These are phyloP conservation scores for Gymnodraco acuticeps DNA, from an alignment of 2,797 vertebrate genomes.

Conservation along the genomic window DNA sequence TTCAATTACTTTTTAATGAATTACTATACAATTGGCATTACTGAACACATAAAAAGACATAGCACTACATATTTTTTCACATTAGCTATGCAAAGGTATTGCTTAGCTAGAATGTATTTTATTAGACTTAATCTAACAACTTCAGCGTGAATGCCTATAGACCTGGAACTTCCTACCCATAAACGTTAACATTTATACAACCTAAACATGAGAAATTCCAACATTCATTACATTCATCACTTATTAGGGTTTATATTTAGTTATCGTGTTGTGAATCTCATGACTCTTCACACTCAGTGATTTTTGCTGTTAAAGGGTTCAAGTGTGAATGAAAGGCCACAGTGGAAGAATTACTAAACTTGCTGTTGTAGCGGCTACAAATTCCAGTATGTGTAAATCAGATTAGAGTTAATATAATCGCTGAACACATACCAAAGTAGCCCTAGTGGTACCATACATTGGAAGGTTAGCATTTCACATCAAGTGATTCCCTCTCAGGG, in stretches of 20 bases:
- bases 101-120: too few species aligned
- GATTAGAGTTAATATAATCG: conserved; percentile 34
- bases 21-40: too few species aligned
- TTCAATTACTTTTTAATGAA: too few species aligned
- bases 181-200: too few species aligned
- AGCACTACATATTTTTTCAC: too few species aligned
- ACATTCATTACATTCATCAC: not conserved
- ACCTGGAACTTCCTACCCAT: too few species aligned
- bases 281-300: not conserved
- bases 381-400: conserved; percentile 30
- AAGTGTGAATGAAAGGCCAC: not conserved
- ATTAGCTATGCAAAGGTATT: too few species aligned
- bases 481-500: not conserved
- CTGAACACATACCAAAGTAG: conserved; percentile 9
- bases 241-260: not conserved
- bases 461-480: not conserved
- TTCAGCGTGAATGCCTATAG: too few species aligned
- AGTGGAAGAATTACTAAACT: not conserved
- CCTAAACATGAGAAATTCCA: too few species aligned
- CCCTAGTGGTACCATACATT: not conserved
- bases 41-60: too few species aligned
- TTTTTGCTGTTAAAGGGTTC: not conserved
- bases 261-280: not conserved
- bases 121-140: too few species aligned
- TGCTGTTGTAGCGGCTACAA: conserved; percentile 4